Conservation (phyloP, 2,113 vertebrate genomes). For the Zapornia atra region DNA sequence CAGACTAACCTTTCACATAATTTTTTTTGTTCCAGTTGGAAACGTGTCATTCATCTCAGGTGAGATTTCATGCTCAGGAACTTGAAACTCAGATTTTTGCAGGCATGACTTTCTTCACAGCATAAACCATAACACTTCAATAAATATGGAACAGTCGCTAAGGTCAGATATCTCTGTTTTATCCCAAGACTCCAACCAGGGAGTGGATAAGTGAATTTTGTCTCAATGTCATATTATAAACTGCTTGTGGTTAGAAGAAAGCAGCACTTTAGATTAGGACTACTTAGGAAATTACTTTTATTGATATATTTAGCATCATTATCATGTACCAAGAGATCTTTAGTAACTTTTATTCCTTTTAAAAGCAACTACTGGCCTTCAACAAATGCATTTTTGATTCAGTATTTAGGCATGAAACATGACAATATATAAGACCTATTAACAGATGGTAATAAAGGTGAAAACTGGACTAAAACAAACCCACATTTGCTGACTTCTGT, state of each 20-base stretch:
- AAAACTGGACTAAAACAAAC: neutral
- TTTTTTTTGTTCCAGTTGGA: neutral
- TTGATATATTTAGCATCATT: constrained; percentile 44
- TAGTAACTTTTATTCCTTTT: neutral
- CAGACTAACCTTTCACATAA: neutral
- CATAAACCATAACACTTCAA: neutral
- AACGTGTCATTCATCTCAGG: neutral
- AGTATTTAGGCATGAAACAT: neutral
- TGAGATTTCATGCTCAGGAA: neutral
- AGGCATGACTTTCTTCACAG: neutral
- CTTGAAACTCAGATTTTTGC: neutral
- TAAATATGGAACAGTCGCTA: neutral
- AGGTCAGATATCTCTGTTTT: neutral
- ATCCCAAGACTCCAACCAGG: neutral
- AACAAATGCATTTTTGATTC: neutral
- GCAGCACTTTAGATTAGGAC: constrained; percentile 10
- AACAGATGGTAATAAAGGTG: neutral
- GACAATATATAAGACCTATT: neutral
- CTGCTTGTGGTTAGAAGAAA: constrained; percentile 19
- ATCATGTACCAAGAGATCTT: neutral
- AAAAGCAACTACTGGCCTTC: neutral
- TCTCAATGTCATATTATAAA: constrained; percentile 5
- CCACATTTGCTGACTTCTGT: neutral
- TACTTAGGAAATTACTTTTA: constrained; percentile 50
- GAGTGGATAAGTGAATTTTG: constrained; percentile 32